phyloP scores from a whole-genome alignment of 2,888 invertebrate species.

The Corythucha ciliata region DNA sequence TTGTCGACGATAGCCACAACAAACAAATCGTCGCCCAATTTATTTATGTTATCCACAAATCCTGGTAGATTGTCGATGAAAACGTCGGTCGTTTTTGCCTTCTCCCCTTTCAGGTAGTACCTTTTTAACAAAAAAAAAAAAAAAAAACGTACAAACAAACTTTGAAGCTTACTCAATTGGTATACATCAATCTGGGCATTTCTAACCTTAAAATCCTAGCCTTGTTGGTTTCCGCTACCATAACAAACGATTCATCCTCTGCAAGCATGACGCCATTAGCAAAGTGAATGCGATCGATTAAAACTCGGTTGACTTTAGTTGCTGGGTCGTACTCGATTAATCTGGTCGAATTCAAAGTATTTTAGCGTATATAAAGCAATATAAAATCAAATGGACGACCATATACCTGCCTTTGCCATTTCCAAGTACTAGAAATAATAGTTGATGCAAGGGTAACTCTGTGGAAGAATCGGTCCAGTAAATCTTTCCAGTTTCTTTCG shows the following conservation, averaged over 20 bases:
- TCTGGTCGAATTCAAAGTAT: too few species aligned
- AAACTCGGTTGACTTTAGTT: slow-evolving; percentile 63
- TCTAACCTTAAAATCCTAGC: slow-evolving; percentile 58
- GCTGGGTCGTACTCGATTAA: slow-evolving; percentile 14
- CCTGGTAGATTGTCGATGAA: slow-evolving; percentile 76
- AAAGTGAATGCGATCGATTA: slow-evolving; percentile 69
- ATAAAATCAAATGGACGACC: too few species aligned
- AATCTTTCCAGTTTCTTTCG: slow-evolving; percentile 69
- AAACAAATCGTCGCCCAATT: slow-evolving; percentile 55
- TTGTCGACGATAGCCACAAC: slow-evolving; percentile 52
- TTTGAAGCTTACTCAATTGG: too few species aligned
- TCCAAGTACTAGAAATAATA: slow-evolving; percentile 53
- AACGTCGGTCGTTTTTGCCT: slow-evolving; percentile 66
- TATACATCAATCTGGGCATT: too few species aligned
- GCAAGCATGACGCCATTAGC: slow-evolving; percentile 81
- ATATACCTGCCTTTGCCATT: slow-evolving; percentile 84
- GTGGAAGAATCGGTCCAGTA: slow-evolving; percentile 82
- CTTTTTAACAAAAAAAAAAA: too few species aligned
- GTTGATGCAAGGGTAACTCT: slow-evolving; percentile 63
- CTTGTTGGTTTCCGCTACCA: slow-evolving; percentile 63
- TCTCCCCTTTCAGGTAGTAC: slow-evolving; percentile 70
- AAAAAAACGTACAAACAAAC: too few species aligned
- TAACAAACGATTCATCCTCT: slow-evolving; percentile 67
- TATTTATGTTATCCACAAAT: slow-evolving; percentile 51
- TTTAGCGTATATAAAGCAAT: too few species aligned